Percentiles rank a stretch among this genome's conserved stretches.
These are phyloP conservation scores for Horisme vitalbata DNA, from an alignment of 2,888 invertebrate genomes.

Conservation along the genomic window DNA sequence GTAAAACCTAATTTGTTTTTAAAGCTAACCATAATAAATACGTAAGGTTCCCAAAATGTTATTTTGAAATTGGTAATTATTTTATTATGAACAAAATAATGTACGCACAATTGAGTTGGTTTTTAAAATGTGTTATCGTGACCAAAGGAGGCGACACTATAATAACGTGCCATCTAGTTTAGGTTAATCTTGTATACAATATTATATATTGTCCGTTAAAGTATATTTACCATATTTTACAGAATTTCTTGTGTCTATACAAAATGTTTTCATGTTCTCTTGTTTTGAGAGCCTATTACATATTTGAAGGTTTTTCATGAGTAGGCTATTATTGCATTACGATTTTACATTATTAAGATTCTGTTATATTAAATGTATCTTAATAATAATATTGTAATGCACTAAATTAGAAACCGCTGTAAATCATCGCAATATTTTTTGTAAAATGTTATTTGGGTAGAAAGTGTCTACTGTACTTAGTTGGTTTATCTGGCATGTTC, in stretches of 20 bases:
- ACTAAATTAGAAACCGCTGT: constrained; percentile 58
- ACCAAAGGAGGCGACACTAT: constrained; percentile 81
- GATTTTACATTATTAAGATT: constrained; percentile 53
- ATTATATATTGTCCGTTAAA: constrained; percentile 84
- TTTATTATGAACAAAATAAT: constrained; percentile 58
- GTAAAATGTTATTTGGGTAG: constrained; percentile 66
- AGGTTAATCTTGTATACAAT: constrained; percentile 84
- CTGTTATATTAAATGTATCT: constrained; percentile 45
- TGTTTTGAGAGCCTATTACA: constrained; percentile 82
- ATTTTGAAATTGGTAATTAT: constrained; percentile 44
- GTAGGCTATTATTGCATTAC: constrained; percentile 50
- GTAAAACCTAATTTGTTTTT: constrained; percentile 43
- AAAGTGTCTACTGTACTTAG: constrained; percentile 38
- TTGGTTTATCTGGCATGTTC: constrained; percentile 70
- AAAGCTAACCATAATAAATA: constrained; percentile 46
- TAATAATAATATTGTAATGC: constrained; percentile 49
- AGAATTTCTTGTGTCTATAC: constrained; percentile 83
- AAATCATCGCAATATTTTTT: constrained; percentile 67
- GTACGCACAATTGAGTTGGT: constrained; percentile 77
- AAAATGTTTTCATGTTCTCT: constrained; percentile 83
- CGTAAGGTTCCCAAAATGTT: constrained; percentile 47
- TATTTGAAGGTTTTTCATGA: constrained; percentile 71
- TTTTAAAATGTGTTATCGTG: constrained; percentile 62
- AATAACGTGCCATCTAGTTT: constrained; percentile 83
- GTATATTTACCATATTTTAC: constrained; percentile 82